Evolutionary conservation across 2,888 invertebrate genomes (phyloP), one percentile per base, ranked within the genome.

Genomic region (Laothoe populi): DNA sequence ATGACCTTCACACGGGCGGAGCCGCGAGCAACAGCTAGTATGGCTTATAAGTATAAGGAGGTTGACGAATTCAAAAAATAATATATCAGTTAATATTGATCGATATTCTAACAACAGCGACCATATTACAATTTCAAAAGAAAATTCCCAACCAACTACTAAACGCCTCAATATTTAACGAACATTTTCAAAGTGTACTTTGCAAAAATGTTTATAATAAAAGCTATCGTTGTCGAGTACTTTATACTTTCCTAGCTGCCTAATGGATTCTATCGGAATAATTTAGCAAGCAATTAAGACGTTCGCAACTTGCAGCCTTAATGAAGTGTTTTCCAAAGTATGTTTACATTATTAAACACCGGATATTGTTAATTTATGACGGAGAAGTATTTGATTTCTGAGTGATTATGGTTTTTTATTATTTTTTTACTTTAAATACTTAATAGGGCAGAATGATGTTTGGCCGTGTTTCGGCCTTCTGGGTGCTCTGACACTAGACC

Each of bases 261-360:
- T 62, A 62, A 62, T 62, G 58, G 48, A 57, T 62, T 24, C 58
- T 58, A 46, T 44, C 58, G 38, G 62, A 62, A 62, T 62, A 62
- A 62, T 58, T 57, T 58, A 62, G 40, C 53, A 61, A 58, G 38
- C 46, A 62, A 62, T 62, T 58, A 62, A 58, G 62, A 48, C 35
- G 53, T 35, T 48, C 46, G 11, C 61, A 45, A 57, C 24, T 46
- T 48, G 23, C 45, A 44, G n/a, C 24, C 35, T 48, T 48, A 62
- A 59, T 61, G 24, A 60, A 48, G 49, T 24, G 26, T 61, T 53
- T 61, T 61, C 16, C 23, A 61, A 19, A 53, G 60, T 21, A 23
- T 42, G 53, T 31, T 42, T 53, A 24, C 42, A 58, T 58, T 42
- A 58, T 40, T 58, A 42, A 40, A n/a, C 35, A 23, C 24, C 40